Conservation (phyloP, 2,888 invertebrate species). For the Habrosyne pyritoides region DNA sequence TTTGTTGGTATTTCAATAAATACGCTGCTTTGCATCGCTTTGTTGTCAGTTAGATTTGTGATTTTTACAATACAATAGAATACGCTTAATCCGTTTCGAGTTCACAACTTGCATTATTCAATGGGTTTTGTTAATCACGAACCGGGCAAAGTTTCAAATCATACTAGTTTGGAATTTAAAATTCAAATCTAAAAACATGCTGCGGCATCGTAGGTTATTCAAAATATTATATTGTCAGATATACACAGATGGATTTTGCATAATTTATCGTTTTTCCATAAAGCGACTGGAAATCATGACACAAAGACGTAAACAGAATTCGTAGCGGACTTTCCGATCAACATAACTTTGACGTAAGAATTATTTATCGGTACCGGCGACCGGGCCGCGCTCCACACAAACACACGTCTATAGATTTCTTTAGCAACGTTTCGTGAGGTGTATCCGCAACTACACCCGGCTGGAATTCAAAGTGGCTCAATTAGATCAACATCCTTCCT, state of each 20-base stretch:
- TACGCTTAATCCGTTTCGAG: slow-evolving; percentile 21
- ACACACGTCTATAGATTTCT: not conserved
- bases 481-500: not conserved
- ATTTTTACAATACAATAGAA: slow-evolving; percentile 16
- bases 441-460: not conserved
- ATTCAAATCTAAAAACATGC: slow-evolving; percentile 2
- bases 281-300: not conserved
- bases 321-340: not conserved
- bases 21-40: slow-evolving; percentile 28
- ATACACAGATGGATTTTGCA: not conserved
- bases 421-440: not conserved
- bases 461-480: not conserved
- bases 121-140: not conserved
- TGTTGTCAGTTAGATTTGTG: slow-evolving; percentile 22
- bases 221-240: not conserved
- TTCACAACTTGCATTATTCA: slow-evolving; percentile 10
- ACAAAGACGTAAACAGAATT: not conserved
- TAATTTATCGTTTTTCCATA: not conserved
- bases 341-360: not conserved
- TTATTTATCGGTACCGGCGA: not conserved
- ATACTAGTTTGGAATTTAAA: not conserved
- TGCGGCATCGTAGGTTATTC: not conserved
- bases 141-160: slow-evolving; percentile 1
- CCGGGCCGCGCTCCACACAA: not conserved
- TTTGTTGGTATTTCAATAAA: slow-evolving; percentile 34